phyloP scores from a whole-genome alignment of 2,888 invertebrate genomes.

The Adela reaumurella region DNA sequence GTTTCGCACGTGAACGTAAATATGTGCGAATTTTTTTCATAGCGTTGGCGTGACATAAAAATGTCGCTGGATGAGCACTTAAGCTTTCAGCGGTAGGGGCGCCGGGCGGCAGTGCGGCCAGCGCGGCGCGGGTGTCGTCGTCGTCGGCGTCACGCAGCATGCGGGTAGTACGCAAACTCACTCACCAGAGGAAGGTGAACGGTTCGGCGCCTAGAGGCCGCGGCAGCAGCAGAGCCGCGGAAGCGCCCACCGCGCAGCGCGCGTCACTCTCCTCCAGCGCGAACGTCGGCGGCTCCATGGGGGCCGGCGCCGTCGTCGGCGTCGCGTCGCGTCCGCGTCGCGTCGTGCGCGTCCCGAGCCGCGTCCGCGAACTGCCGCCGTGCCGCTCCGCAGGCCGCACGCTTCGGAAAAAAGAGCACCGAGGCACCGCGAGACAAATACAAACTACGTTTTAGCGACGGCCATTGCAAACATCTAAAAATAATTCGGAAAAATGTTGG shows the following conservation, averaged over 20 bases:
- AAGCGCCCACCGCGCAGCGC: slow-evolving; percentile 17
- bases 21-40: too few species aligned
- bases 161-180: slow-evolving; percentile 13
- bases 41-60: too few species aligned
- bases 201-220: slow-evolving; percentile 37
- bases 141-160: too few species aligned
- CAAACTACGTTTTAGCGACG: slow-evolving; percentile 13
- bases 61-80: too few species aligned
- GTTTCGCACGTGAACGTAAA: too few species aligned
- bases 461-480: slow-evolving; percentile 29
- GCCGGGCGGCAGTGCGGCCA: not conserved
- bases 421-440: slow-evolving; percentile 30
- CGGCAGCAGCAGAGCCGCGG: slow-evolving; percentile 26
- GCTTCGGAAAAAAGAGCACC: too few species aligned
- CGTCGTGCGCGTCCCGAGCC: not conserved
- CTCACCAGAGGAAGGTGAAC: slow-evolving; percentile 39
- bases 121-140: slow-evolving; percentile 1
- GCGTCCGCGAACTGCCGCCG: not conserved
- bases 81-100: not conserved
- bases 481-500: slow-evolving; percentile 50
- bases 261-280: not conserved
- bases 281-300: slow-evolving; percentile 14
- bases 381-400: slow-evolving; percentile 19
- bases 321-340: not conserved
- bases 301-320: slow-evolving; percentile 23